These are phyloP conservation scores for Mythimna loreyi DNA, from an alignment of 2,888 invertebrate genomes.

Conservation along the genomic window DNA sequence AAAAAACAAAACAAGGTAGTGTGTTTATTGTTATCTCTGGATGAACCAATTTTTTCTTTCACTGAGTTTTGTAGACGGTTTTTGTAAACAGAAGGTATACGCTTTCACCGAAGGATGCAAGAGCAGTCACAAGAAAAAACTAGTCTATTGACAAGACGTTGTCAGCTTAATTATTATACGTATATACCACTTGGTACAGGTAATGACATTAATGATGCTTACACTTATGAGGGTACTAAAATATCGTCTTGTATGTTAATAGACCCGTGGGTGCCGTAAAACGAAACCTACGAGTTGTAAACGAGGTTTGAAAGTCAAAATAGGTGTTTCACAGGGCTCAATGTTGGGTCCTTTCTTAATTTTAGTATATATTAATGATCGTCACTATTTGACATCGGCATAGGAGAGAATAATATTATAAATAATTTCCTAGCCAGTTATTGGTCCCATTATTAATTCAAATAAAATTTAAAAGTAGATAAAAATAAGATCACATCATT, in stretches of 20 bases:
- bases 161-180: conserved; percentile 2
- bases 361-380: no score
- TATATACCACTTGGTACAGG: neutral
- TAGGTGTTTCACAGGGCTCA: neutral
- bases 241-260: conserved; percentile 16
- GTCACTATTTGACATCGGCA: no score
- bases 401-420: no score
- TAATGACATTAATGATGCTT: neutral
- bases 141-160: neutral
- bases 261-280: neutral
- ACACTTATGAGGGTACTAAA: neutral
- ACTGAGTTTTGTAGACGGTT: neutral
- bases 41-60: neutral
- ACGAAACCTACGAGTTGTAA: neutral
- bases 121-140: neutral
- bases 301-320: no score
- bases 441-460: no score
- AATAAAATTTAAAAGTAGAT: no score
- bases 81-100: neutral
- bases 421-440: no score
- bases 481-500: no score
- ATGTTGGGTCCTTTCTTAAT: no score
- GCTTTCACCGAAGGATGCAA: neutral
- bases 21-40: no score
- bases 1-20: no score